Percentiles rank a stretch among this genome's conserved stretches.
phyloP scores from a whole-genome alignment of 23 tunicate genomes.

The Oikopleura dioica region DNA sequence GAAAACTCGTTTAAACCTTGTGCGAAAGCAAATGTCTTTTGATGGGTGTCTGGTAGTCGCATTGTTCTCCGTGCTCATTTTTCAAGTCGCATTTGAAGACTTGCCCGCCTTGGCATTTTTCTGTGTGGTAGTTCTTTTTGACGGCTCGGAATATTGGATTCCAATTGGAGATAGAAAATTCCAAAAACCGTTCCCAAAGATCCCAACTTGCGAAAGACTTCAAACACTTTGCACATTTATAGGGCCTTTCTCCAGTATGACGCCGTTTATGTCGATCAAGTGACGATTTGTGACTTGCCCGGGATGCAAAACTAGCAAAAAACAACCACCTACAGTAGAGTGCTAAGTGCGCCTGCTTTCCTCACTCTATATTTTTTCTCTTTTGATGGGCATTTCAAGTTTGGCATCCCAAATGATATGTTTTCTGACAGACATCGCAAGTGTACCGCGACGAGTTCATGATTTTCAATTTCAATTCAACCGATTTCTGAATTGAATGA shows the following conservation, averaged over 20 bases:
- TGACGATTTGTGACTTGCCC: background rate
- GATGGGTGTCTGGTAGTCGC: constrained; percentile 8
- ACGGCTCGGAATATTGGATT: no score
- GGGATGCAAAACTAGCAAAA: no score
- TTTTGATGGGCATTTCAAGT: no score
- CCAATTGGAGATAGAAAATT: no score
- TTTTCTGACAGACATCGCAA: background rate
- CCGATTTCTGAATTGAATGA: no score
- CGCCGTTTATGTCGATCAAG: constrained; percentile 5
- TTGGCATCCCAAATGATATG: no score
- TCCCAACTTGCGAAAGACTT: background rate
- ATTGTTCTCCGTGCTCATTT: background rate
- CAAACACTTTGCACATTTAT: background rate
- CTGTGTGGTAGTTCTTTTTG: constrained; percentile 10
- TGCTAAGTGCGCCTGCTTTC: no score
- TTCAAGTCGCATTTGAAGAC: background rate
- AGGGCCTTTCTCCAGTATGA: constrained; percentile 2
- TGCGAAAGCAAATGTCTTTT: constrained; percentile 3
- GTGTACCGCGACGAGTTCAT: background rate
- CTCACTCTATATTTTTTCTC: no score
- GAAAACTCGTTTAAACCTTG: no score
- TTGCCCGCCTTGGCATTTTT: background rate
- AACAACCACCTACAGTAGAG: no score
- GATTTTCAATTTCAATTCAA: no score
- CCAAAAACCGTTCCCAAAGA: no score